Percentiles rank a stretch among this genome's conserved stretches.
These are phyloP conservation scores for Resseliella maxima DNA, from an alignment of 2,888 invertebrate genomes.

Conservation along the genomic window DNA sequence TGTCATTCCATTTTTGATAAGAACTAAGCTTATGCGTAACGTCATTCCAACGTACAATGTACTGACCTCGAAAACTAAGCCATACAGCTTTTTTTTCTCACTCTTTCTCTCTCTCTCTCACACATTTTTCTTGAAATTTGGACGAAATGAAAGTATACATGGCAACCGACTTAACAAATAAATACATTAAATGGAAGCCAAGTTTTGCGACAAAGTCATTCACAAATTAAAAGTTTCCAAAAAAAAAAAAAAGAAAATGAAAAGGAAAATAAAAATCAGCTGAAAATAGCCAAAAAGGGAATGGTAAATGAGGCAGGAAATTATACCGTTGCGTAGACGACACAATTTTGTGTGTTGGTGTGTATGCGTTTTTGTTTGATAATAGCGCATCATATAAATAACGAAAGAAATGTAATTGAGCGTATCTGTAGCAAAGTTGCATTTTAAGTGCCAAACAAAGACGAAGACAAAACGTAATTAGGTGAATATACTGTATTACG, in stretches of 20 bases:
- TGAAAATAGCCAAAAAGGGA: not conserved
- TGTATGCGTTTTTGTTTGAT: not conserved
- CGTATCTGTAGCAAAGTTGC: conserved; percentile 9
- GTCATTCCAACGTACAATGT: too few species aligned
- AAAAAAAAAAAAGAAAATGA: not conserved
- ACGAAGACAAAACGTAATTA: not conserved
- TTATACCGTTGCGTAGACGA: not conserved
- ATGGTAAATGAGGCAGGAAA: not conserved
- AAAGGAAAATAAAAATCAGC: not conserved
- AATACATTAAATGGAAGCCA: not conserved
- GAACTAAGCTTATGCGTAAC: too few species aligned
- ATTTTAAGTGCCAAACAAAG: not conserved
- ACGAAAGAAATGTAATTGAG: conserved; percentile 12
- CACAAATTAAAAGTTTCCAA: not conserved
- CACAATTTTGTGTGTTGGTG: not conserved
- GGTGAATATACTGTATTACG: too few species aligned
- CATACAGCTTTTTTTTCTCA: too few species aligned
- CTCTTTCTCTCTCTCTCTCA: not conserved
- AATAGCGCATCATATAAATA: conserved; percentile 20
- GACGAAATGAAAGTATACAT: not conserved
- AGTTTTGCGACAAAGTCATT: not conserved
- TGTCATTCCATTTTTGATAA: too few species aligned
- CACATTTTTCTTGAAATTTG: too few species aligned
- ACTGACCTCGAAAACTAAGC: too few species aligned
- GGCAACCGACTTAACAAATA: not conserved